Evolutionary conservation across 1,140 invertebrate species (phyloP).

Genomic region (Caenorhabditis latens): DNA sequence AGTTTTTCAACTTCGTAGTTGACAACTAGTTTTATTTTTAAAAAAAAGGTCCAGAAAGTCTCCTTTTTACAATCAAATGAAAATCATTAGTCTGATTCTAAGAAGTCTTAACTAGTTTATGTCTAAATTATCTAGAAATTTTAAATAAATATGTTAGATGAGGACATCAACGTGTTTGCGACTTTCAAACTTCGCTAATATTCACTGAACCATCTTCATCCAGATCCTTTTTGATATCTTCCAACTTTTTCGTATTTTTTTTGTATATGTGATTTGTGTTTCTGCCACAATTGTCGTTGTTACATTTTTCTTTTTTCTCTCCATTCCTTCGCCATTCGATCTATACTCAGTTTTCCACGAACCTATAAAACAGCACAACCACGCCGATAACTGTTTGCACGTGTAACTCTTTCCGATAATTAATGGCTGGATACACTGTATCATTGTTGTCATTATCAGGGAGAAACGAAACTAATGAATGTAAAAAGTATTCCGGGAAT

Average conservation of each 20-base stretch:
- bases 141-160: too few species aligned
- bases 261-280: conserved; percentile 43
- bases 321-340: background rate
- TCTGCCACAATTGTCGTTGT: background rate
- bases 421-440: conserved; percentile 11
- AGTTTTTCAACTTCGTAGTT: too few species aligned
- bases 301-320: background rate
- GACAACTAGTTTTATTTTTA: too few species aligned
- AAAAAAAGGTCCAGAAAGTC: too few species aligned
- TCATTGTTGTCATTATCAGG: background rate
- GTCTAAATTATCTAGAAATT: too few species aligned
- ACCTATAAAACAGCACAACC: conserved; percentile 34
- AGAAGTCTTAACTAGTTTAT: too few species aligned
- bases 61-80: too few species aligned
- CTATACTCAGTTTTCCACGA: conserved; percentile 27
- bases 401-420: conserved; percentile 29
- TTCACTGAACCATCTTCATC: too few species aligned
- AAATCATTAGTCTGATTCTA: too few species aligned
- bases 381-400: conserved; percentile 45
- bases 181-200: too few species aligned
- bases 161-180: too few species aligned
- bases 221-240: background rate
- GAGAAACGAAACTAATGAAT: background rate
- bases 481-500: conserved; percentile 30
- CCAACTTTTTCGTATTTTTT: background rate